Percentiles rank a stretch among this genome's conserved stretches.
phyloP scores from a whole-genome alignment of 2,113 vertebrate genomes.

The Turnix velox region DNA sequence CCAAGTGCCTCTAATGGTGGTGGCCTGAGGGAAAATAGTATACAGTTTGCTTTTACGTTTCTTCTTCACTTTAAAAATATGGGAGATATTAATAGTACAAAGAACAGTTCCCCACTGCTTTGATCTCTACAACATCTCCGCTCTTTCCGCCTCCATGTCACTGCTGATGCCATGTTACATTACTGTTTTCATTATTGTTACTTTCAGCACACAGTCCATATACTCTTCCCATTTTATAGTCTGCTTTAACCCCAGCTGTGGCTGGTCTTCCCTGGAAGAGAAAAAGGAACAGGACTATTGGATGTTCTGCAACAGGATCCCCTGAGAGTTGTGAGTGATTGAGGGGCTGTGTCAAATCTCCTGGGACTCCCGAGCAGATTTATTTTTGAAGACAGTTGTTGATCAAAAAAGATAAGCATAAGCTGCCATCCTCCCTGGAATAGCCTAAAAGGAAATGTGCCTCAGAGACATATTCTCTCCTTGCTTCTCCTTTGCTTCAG shows the following conservation, averaged over 20 bases:
- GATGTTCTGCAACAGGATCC: not conserved
- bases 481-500: not conserved
- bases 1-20: slow-evolving; percentile 60
- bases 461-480: not conserved
- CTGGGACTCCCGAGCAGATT: not conserved
- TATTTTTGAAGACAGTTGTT: slow-evolving; percentile 11
- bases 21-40: slow-evolving; percentile 54
- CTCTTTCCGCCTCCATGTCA: slow-evolving; percentile 42
- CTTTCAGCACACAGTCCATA: not conserved
- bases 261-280: not conserved
- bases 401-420: not conserved
- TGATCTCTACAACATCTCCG: slow-evolving; percentile 49
- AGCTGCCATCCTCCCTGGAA: not conserved
- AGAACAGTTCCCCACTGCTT: slow-evolving; percentile 56
- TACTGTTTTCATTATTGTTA: slow-evolving; percentile 21
- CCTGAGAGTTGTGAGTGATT: not conserved
- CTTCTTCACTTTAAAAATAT: slow-evolving; percentile 52
- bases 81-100: slow-evolving; percentile 56
- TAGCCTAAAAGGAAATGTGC: not conserved
- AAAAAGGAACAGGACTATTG: not conserved
- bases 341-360: not conserved
- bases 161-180: slow-evolving; percentile 19
- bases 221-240: not conserved
- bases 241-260: not conserved
- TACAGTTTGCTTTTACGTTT: slow-evolving; percentile 61